Evolutionary conservation across 53 echinoderm and acorn worm species (phyloP), one percentile per base, ranked within the genome.

Genomic region (Patiria pectinifera): DNA sequence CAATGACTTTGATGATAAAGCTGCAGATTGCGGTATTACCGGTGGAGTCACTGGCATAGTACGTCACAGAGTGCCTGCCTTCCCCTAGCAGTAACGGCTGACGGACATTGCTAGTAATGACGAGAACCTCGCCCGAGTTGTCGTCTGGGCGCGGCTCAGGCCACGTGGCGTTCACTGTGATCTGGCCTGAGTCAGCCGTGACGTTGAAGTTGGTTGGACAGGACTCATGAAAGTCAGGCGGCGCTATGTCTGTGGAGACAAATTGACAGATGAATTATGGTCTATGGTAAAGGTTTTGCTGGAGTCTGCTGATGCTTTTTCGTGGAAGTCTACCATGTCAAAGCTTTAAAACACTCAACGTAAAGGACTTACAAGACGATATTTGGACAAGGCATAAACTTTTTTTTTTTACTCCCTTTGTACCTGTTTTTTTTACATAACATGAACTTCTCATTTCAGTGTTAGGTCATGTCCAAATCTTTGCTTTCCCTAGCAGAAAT

Each of bases 11-110:
- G 11, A 96, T 77, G 21, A 45, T 88, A 72, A 95, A 94, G 2
- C 69, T 89, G 82, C 96, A 96, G 12, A 75, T 71, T 0, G 78
- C 94, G 16, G 92, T 87, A 59, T 96, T 95, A 25, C 93, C 94
- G 24, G 86, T 59, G 6, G 76, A 46, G 85, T 96, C 96, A 18
- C 47, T 48, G 4, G 96, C 96, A 35, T 90, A 79, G 74, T 92
- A 92, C 14, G 81, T 87, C 69, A 95, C 78, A 24, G 25, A 58
- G n/a, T 77, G 89, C 48, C 92, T 85, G 19, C 93, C 94, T 48
- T 95, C 95, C 0, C 87, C 94, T 11, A 95, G 62, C 13, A 12
- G 35, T 15, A 83, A 71, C 0, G 95, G 95, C 14, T 84, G 59
- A 0, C 21, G 44, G 19, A 86, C 69, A n/a, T 87, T 91, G 9